Percentiles rank a stretch among this genome's conserved stretches.
Evolutionary conservation across 1,140 invertebrate species (phyloP).

Genomic region (Hylaeus anthracinus): DNA sequence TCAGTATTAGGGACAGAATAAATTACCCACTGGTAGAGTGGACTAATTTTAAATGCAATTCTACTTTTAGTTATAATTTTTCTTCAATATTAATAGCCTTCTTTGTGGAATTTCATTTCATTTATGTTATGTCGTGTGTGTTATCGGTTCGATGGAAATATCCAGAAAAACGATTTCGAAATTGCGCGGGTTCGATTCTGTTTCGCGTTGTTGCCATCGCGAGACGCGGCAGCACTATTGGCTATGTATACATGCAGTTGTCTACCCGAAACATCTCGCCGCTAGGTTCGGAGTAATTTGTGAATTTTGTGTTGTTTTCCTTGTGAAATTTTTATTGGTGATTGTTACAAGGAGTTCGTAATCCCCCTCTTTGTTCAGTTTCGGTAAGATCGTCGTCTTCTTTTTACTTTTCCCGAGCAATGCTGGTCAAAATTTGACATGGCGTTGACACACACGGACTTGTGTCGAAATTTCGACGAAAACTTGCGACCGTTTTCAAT

Average conservation of each 20-base stretch:
- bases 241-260: constrained; percentile 68
- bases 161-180: not conserved
- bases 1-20: too few relatives aligned
- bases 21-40: too few relatives aligned
- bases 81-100: too few relatives aligned
- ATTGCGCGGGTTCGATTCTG: constrained; percentile 1
- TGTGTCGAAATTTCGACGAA: constrained; percentile 14
- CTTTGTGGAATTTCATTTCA: too few relatives aligned
- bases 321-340: constrained; percentile 24
- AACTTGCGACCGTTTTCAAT: not conserved
- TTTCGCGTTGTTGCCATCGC: not conserved
- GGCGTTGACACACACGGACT: constrained; percentile 61
- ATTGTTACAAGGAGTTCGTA: constrained; percentile 6
- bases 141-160: too few relatives aligned
- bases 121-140: too few relatives aligned
- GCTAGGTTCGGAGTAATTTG: constrained; percentile 46
- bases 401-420: constrained; percentile 54
- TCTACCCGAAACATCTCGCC: constrained; percentile 62
- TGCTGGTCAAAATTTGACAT: constrained; percentile 56
- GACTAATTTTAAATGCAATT: too few relatives aligned
- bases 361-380: constrained; percentile 22
- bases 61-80: too few relatives aligned
- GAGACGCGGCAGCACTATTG: constrained; percentile 56
- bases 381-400: constrained; percentile 61
- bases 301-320: constrained; percentile 48